Percentiles rank a stretch among this genome's conserved stretches.
Conservation (phyloP, 2,888 invertebrate genomes). For the Colostygia pectinataria region DNA sequence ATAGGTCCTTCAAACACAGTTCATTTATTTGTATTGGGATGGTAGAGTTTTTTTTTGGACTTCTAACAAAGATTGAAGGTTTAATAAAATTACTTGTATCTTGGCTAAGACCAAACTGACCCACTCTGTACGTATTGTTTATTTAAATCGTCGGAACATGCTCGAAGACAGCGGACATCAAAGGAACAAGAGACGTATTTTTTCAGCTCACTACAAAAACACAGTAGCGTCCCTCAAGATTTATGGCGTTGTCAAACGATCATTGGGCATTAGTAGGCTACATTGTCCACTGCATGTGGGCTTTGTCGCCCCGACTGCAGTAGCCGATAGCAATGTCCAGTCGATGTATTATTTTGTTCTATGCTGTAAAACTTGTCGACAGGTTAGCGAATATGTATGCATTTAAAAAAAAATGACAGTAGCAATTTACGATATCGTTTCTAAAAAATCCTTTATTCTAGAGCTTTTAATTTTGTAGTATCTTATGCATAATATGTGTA, state of each 20-base stretch:
- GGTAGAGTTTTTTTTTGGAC: too few species aligned
- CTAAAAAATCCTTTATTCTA: slow-evolving; percentile 36
- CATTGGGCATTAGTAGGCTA: slow-evolving; percentile 76
- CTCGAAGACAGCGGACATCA: slow-evolving; percentile 37
- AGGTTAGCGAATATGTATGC: slow-evolving; percentile 57
- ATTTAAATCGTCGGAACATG: slow-evolving; percentile 32
- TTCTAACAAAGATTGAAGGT: too few species aligned
- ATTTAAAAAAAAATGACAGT: slow-evolving; percentile 41
- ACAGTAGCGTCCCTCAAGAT: slow-evolving; percentile 59
- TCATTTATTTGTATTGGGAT: too few species aligned
- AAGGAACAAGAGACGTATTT: slow-evolving; percentile 36
- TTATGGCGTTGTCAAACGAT: slow-evolving; percentile 73
- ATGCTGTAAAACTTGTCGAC: slow-evolving; percentile 74
- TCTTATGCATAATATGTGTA: too few species aligned
- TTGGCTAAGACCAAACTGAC: too few species aligned
- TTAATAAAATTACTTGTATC: too few species aligned
- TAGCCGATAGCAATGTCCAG: slow-evolving; percentile 31
- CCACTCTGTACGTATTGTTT: slow-evolving; percentile 1
- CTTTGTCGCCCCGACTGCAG: slow-evolving; percentile 56
- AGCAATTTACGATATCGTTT: slow-evolving; percentile 39
- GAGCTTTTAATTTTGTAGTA: too few species aligned
- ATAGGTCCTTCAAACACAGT: too few species aligned
- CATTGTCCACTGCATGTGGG: slow-evolving; percentile 72
- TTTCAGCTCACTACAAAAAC: slow-evolving; percentile 49
- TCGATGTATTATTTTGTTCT: slow-evolving; percentile 73